Conservation (phyloP, 2,113 vertebrate genomes). For the Petrocephalus zakoni region DNA sequence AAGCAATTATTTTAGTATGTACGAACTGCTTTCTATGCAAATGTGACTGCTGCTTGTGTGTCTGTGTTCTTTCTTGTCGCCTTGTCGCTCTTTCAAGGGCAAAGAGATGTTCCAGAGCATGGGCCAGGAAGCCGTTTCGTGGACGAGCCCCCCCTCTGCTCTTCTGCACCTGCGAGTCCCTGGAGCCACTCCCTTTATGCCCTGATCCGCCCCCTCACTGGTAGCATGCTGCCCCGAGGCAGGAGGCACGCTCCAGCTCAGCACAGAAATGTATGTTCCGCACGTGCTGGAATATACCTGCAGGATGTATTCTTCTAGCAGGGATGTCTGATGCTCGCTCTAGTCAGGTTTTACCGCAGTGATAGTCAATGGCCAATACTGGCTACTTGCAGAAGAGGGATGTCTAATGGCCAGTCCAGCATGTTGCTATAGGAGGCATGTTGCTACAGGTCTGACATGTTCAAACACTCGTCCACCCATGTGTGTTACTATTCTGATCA, state of each 20-base stretch:
- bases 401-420: no score
- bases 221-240: constrained; percentile 41
- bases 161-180: constrained; percentile 44
- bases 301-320: not conserved
- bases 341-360: no score
- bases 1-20: not conserved
- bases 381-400: no score
- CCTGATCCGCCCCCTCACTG: constrained; percentile 49
- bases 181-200: constrained; percentile 59
- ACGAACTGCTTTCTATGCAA: not conserved
- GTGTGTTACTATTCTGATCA: no score
- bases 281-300: constrained; percentile 20
- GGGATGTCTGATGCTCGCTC: not conserved
- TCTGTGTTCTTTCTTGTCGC: not conserved
- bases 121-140: not conserved
- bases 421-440: no score
- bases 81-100: not conserved
- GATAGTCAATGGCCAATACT: no score
- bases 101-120: not conserved
- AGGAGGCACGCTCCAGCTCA: constrained; percentile 54
- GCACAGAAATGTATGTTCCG: constrained; percentile 34
- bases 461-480: no score
- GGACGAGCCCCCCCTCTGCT: constrained; percentile 37
- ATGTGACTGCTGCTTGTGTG: not conserved
- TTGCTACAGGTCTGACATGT: no score